Evolutionary conservation across 2,113 vertebrate species (phyloP), one percentile per base, ranked within the genome.

Genomic region (Ondatra zibethicus): DNA sequence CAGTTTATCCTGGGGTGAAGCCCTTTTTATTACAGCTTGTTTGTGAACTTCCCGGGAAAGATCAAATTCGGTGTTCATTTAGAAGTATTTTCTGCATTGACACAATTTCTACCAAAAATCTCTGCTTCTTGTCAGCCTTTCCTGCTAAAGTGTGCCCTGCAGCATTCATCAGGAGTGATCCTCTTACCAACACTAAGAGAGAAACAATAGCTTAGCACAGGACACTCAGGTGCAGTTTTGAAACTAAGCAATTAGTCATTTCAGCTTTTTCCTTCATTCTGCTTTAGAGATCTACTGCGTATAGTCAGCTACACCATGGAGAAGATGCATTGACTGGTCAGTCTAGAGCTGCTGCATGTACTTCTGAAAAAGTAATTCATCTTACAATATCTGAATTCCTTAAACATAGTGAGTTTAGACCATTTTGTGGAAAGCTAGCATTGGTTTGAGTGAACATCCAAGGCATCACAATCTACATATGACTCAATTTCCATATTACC

Each of bases 251-350:
- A 96, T 96, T 82, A 95, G 87, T 92, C 77, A 89, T 66, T 50
- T 39, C 45, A 97, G 94, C 96, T 97, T 96, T 93, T 97, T 76
- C 87, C 97, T 76, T 91, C 80, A 92, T 39, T 14, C 58, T 84
- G 63, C 73, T 93, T 98, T 81, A 94, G 91, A 96, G 91, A 93
- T 97, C 89, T 93, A 55, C 45, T 95, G 84, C 47, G 94, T 75
- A 23, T 96, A 58, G 97, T 94, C 81, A 92, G 42, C 96, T 97
- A 73, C 65, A 96, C 68, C 95, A 93, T 97, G 94, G 96, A 90
- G 0, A 50, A 93, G 75, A 50, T 89, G 87, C 42, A 33, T 11
- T 97, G 96, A 93, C 39, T 88, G 81, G 4, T 33, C 76, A 97
- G 36, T 70, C 65, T 70, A 10, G 16, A 68, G 45, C 77, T 87